Conservation (phyloP, 2,113 vertebrate species). For the Paratilapia polleni region DNA sequence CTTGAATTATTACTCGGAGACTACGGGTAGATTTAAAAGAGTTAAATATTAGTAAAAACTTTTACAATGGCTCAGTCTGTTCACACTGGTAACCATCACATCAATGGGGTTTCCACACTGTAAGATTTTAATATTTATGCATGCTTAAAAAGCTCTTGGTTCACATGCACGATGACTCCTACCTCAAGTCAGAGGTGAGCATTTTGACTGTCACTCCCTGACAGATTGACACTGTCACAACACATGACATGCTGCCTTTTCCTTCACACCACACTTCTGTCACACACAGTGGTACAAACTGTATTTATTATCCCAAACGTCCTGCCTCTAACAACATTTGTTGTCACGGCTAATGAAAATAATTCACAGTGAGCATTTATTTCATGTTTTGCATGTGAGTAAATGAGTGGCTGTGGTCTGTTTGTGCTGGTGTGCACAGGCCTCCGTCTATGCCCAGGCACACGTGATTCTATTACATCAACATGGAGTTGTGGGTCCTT, state of each 20-base stretch:
- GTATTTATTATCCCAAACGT: not conserved
- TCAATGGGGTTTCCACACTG: not conserved
- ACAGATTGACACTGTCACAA: conserved; percentile 37
- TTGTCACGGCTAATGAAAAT: conserved; percentile 14
- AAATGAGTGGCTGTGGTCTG: conserved; percentile 23
- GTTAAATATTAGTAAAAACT: no score
- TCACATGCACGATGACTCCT: not conserved
- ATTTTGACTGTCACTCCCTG: not conserved
- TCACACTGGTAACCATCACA: not conserved
- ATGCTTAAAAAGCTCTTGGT: not conserved
- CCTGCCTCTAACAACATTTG: conserved; percentile 1
- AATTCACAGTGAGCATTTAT: conserved; percentile 40
- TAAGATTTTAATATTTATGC: not conserved
- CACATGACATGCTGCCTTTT: conserved; percentile 47
- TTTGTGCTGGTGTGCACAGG: conserved; percentile 45
- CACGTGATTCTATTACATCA: conserved; percentile 54
- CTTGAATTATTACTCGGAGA: no score
- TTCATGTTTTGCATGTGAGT: conserved; percentile 24
- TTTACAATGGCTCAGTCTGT: no score
- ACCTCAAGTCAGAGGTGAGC: conserved; percentile 1
- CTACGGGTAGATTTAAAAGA: no score
- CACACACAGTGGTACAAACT: conserved; percentile 22
- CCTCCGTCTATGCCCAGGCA: not conserved
- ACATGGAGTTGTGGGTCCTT: not conserved
- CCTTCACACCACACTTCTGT: conserved; percentile 19